Conservation (phyloP, 64 coral and sea anemone genomes). For the Astreopora myriophthalma region DNA sequence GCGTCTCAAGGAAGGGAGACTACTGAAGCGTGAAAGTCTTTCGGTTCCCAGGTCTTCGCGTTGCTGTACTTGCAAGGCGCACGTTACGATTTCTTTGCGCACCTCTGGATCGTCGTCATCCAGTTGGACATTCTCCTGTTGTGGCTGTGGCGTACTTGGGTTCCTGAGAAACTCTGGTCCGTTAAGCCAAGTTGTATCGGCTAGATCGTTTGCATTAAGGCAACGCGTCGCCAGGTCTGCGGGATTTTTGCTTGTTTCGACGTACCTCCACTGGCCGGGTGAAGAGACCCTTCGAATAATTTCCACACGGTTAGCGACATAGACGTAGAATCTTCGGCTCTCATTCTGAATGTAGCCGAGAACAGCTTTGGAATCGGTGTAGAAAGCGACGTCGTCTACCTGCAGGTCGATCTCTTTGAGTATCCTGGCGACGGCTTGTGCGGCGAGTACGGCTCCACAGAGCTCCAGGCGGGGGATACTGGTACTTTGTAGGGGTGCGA, state of each 20-base stretch:
- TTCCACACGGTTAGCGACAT: conserved; percentile 52
- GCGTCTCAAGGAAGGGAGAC: conserved; percentile 20
- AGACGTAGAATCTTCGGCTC: neutral
- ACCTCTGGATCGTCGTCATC: conserved; percentile 36
- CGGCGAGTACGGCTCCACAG: too few relatives aligned
- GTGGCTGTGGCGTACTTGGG: neutral
- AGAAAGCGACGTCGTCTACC: too few relatives aligned
- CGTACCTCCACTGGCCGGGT: conserved; percentile 41
- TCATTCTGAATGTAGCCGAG: conserved; percentile 23
- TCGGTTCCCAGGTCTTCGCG: conserved; percentile 3
- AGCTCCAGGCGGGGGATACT: too few relatives aligned
- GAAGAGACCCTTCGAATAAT: conserved; percentile 41
- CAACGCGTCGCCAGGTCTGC: conserved; percentile 45
- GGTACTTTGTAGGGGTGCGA: too few relatives aligned
- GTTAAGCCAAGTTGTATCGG: conserved; percentile 33
- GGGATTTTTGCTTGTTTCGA: conserved; percentile 50
- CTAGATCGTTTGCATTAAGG: neutral
- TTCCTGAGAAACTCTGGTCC: conserved; percentile 45
- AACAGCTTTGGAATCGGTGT: too few relatives aligned
- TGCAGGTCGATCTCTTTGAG: too few relatives aligned
- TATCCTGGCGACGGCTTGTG: too few relatives aligned
- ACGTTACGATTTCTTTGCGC: neutral
- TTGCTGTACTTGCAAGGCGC: neutral
- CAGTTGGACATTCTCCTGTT: neutral
- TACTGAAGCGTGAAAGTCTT: conserved; percentile 56